These are phyloP conservation scores for Camponotus pennsylvanicus DNA, from an alignment of 1,140 invertebrate genomes.

Conservation along the genomic window DNA sequence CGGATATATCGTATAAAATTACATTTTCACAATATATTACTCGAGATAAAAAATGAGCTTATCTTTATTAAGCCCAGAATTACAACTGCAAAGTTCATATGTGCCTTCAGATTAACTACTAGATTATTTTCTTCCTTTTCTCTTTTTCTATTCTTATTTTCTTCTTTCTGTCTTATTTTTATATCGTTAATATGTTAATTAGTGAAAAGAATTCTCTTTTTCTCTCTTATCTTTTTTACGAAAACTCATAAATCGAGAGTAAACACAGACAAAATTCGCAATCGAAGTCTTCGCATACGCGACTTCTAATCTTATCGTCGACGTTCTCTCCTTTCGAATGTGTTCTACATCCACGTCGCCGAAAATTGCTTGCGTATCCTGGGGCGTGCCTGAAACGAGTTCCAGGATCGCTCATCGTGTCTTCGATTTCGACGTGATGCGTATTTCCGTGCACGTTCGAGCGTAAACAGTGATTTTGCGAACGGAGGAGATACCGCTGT, in stretches of 20 bases:
- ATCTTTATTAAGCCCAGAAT: constrained; percentile 23
- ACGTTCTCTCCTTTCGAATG: not conserved
- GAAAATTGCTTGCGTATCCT: constrained; percentile 30
- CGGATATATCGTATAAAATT: constrained; percentile 21
- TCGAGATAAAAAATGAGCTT: constrained; percentile 38
- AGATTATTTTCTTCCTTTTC: constrained; percentile 18
- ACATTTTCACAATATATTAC: constrained; percentile 24
- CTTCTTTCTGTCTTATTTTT: not conserved
- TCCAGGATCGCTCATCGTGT: constrained; percentile 33
- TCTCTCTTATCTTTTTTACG: constrained; percentile 11
- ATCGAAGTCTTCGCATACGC: not conserved
- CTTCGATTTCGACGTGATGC: constrained; percentile 37
- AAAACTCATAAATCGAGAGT: not conserved
- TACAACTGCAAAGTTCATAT: constrained; percentile 35
- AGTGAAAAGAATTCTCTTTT: not conserved
- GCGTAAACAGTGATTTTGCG: constrained; percentile 48
- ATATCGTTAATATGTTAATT: not conserved
- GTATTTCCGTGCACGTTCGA: constrained; percentile 41
- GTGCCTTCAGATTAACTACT: constrained; percentile 23
- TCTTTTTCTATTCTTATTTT: not conserved
- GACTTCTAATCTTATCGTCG: constrained; percentile 38
- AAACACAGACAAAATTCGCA: not conserved
- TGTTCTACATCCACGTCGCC: constrained; percentile 1
- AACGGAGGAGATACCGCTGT: constrained; percentile 11
- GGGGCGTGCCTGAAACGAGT: constrained; percentile 11